A percentile compares a stretch with the other conserved stretches of the same genome.
These are phyloP conservation scores for Dinocampus coccinellae DNA, from an alignment of 2,888 invertebrate genomes.

Conservation along the genomic window DNA sequence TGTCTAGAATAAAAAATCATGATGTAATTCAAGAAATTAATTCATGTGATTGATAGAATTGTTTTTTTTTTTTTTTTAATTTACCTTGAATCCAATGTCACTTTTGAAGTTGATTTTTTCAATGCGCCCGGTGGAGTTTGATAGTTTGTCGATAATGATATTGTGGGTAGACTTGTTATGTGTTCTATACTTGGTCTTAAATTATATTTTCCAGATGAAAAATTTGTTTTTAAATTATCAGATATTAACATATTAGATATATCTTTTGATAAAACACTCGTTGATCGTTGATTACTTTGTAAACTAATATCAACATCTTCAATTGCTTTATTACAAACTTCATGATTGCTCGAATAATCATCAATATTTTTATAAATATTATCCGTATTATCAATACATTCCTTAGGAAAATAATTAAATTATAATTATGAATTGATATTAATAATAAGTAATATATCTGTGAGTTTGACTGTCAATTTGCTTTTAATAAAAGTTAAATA, in stretches of 20 bases:
- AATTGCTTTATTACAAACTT: constrained; percentile 56
- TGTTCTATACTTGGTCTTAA: constrained; percentile 47
- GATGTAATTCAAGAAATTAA: neutral
- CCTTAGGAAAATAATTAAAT: constrained; percentile 37
- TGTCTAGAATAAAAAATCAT: constrained; percentile 43
- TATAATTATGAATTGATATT: neutral
- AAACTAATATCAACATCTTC: constrained; percentile 57
- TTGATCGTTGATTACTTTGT: constrained; percentile 47
- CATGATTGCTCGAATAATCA: constrained; percentile 38
- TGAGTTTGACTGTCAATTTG: neutral
- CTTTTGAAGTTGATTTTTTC: constrained; percentile 54
- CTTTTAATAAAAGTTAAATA: constrained; percentile 22
- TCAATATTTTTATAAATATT: constrained; percentile 32
- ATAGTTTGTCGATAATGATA: constrained; percentile 45
- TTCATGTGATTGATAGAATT: too few species aligned
- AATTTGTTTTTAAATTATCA: constrained; percentile 51
- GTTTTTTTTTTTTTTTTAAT: too few species aligned
- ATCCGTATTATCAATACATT: constrained; percentile 36
- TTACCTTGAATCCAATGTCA: constrained; percentile 58
- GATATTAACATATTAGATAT: constrained; percentile 48
- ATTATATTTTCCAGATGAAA: constrained; percentile 53
- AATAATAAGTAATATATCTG: constrained; percentile 7
- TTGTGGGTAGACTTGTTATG: constrained; percentile 48
- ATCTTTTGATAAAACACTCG: constrained; percentile 46
- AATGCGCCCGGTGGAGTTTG: constrained; percentile 40